Percentiles rank a stretch among this genome's conserved stretches.
Evolutionary conservation across 2,113 vertebrate genomes (phyloP).

Genomic region (Anas platyrhynchos): DNA sequence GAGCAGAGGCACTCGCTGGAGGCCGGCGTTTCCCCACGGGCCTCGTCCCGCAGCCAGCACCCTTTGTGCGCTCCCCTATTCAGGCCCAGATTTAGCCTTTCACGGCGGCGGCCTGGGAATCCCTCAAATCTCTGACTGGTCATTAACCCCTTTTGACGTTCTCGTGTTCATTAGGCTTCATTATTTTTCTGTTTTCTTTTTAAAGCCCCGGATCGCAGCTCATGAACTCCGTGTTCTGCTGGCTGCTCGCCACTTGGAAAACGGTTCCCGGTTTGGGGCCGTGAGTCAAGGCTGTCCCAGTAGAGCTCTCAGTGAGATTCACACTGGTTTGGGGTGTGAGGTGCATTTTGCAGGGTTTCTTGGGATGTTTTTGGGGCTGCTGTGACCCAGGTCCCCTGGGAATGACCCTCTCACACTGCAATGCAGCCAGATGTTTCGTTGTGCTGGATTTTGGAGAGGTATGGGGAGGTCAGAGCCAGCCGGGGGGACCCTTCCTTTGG

Average conservation of each 20-base stretch:
- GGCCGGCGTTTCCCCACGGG: accelerated
- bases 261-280: neutral
- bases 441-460: neutral
- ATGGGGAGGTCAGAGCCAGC: accelerated
- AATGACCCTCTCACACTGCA: neutral
- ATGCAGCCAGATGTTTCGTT: accelerated
- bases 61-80: accelerated
- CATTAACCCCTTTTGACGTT: neutral
- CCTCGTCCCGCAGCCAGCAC: neutral
- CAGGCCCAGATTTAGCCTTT: neutral
- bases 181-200: neutral
- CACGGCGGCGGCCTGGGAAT: neutral
- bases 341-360: neutral
- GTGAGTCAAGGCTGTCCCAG: neutral
- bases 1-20: too few species aligned
- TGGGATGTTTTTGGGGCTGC: neutral
- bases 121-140: neutral
- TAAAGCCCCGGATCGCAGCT: neutral
- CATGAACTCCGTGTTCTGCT: accelerated
- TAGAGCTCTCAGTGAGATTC: neutral
- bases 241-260: neutral
- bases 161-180: neutral
- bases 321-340: accelerated
- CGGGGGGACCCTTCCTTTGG: neutral
- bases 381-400: neutral